Percentiles rank a stretch among this genome's conserved stretches.
phyloP scores from a whole-genome alignment of 2,888 invertebrate species.

The Gnatocerus cornutus region DNA sequence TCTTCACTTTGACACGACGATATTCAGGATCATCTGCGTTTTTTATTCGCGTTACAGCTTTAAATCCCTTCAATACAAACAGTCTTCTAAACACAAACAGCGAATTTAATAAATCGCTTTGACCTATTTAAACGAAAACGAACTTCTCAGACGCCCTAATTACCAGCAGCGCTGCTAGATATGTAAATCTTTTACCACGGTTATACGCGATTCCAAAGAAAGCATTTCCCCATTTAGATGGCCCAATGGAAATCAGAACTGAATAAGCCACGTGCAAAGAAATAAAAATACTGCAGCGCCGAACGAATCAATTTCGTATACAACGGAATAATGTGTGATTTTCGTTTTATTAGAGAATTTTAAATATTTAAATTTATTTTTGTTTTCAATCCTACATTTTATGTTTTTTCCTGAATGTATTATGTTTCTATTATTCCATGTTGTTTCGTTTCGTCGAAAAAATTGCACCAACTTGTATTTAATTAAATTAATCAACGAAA shows the following conservation, averaged over 20 bases:
- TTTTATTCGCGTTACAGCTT: conserved; percentile 20
- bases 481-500: neutral
- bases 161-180: conserved; percentile 28
- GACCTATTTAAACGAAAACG: conserved; percentile 37
- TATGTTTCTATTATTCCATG: too few relatives aligned
- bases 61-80: conserved; percentile 36
- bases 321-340: too few relatives aligned
- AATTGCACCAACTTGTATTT: too few relatives aligned
- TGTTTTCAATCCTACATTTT: too few relatives aligned
- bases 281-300: conserved; percentile 44
- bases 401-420: too few relatives aligned
- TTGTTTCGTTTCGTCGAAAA: too few relatives aligned
- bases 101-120: conserved; percentile 41
- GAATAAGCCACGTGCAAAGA: conserved; percentile 47
- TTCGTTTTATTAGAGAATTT: too few relatives aligned
- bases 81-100: conserved; percentile 29
- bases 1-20: conserved; percentile 42
- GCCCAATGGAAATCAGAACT: conserved; percentile 53
- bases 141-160: conserved; percentile 39
- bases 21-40: conserved; percentile 34
- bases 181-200: conserved; percentile 39
- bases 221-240: conserved; percentile 49
- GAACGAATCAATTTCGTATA: neutral
- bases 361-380: too few relatives aligned
- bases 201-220: conserved; percentile 15